These are phyloP conservation scores for Criorhina ranunculi DNA, from an alignment of 2,888 invertebrate species.

Conservation along the genomic window DNA sequence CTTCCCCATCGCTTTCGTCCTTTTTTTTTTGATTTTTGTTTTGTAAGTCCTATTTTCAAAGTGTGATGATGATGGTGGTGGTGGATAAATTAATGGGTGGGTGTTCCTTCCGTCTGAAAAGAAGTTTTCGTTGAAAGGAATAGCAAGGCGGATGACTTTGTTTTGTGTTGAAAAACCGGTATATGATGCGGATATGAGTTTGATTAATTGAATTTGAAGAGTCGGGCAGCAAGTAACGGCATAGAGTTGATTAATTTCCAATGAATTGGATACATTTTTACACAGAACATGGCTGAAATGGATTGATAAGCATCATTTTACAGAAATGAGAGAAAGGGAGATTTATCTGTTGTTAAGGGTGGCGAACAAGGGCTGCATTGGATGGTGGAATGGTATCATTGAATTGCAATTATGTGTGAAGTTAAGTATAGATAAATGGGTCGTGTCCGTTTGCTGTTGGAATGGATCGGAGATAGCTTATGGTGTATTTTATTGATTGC, in stretches of 20 bases:
- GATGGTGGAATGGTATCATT: no score
- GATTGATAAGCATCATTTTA: conserved; percentile 5
- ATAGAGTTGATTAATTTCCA: conserved; percentile 12
- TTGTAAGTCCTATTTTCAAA: neutral
- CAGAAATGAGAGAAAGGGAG: no score
- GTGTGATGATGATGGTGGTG: no score
- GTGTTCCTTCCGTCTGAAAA: neutral
- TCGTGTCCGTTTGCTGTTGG: no score
- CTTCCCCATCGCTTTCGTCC: neutral
- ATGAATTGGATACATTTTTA: conserved; percentile 14
- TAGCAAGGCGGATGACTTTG: neutral
- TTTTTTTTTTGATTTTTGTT: conserved; percentile 1
- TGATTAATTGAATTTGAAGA: conserved; percentile 24
- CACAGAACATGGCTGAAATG: conserved; percentile 1
- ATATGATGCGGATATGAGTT: conserved; percentile 13
- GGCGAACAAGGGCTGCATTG: no score
- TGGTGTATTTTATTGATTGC: no score
- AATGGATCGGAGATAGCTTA: no score
- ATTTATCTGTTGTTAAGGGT: no score
- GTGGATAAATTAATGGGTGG: neutral
- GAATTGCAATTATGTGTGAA: no score
- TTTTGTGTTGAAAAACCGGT: neutral
- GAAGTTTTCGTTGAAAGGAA: neutral
- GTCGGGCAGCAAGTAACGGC: neutral
- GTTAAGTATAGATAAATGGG: no score